These are phyloP conservation scores for Ceuthmochares aereus DNA, from an alignment of 2,113 vertebrate genomes.

Conservation along the genomic window DNA sequence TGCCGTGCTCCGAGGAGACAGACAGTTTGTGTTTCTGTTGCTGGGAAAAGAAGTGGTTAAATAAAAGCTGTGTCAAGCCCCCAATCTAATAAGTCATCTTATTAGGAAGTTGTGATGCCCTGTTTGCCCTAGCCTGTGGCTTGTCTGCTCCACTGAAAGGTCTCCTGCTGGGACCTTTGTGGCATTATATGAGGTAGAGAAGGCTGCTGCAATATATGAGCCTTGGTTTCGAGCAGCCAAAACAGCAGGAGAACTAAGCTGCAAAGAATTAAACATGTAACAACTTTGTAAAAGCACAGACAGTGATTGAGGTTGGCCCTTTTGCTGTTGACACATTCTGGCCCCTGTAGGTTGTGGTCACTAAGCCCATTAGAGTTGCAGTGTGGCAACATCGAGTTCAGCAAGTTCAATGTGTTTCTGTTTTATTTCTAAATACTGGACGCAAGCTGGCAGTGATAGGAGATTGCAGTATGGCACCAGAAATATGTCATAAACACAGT, in stretches of 20 bases:
- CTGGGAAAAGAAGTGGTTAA: constrained; percentile 67
- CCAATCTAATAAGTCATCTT: constrained; percentile 65
- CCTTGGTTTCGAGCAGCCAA: constrained; percentile 60
- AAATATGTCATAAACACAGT: constrained; percentile 73
- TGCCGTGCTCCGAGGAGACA: not conserved
- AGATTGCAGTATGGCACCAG: constrained; percentile 48
- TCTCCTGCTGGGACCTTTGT: constrained; percentile 62
- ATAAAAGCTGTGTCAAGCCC: constrained; percentile 56
- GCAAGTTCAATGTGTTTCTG: constrained; percentile 79
- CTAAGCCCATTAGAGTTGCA: constrained; percentile 76
- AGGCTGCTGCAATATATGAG: constrained; percentile 67
- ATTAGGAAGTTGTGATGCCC: constrained; percentile 72
- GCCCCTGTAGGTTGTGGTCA: constrained; percentile 78
- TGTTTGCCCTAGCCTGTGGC: constrained; percentile 66
- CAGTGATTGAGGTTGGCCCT: constrained; percentile 74
- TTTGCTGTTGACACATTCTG: constrained; percentile 78
- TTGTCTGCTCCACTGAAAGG: constrained; percentile 73
- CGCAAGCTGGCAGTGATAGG: constrained; percentile 48
- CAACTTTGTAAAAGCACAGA: constrained; percentile 76
- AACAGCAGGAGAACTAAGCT: constrained; percentile 76
- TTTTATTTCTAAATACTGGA: constrained; percentile 78
- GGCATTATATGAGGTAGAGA: constrained; percentile 55
- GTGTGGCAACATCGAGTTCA: constrained; percentile 76
- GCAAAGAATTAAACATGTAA: constrained; percentile 79
- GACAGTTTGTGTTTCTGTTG: not conserved